phyloP scores from a whole-genome alignment of 2,797 vertebrate species.

The Schizothorax lantsangensis region DNA sequence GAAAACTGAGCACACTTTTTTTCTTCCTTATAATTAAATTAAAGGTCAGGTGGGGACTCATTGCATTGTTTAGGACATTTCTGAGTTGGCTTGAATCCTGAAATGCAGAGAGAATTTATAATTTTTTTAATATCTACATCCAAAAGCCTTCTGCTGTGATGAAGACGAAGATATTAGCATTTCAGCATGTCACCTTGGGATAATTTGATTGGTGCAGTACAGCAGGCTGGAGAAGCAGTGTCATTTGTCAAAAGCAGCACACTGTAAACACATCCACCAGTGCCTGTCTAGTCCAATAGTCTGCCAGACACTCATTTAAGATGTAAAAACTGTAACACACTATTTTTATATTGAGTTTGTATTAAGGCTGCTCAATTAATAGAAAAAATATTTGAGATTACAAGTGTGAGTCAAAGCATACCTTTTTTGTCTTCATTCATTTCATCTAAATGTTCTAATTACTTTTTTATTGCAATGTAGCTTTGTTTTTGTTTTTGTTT shows the following conservation, averaged over 20 bases:
- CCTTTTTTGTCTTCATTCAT: neutral
- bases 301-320: constrained; percentile 21
- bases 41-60: neutral
- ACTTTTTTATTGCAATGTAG: neutral
- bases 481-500: neutral
- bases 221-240: constrained; percentile 23
- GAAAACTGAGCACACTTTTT: neutral
- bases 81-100: neutral
- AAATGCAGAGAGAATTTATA: constrained; percentile 2
- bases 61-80: neutral
- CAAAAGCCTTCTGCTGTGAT: constrained; percentile 34
- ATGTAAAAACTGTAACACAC: neutral
- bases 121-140: constrained; percentile 11
- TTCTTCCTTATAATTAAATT: neutral
- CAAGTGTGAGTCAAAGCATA: neutral
- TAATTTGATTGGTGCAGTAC: constrained; percentile 49
- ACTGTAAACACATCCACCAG: constrained; percentile 32
- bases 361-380: neutral
- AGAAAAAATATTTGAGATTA: neutral
- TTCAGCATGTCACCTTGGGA: constrained; percentile 47
- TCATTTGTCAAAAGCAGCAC: constrained; percentile 48
- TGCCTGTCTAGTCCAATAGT: constrained; percentile 19
- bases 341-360: neutral
- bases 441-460: neutral
- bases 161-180: constrained; percentile 26